phyloP scores from a whole-genome alignment of 2,888 invertebrate genomes.

The Herminia tarsipennalis region DNA sequence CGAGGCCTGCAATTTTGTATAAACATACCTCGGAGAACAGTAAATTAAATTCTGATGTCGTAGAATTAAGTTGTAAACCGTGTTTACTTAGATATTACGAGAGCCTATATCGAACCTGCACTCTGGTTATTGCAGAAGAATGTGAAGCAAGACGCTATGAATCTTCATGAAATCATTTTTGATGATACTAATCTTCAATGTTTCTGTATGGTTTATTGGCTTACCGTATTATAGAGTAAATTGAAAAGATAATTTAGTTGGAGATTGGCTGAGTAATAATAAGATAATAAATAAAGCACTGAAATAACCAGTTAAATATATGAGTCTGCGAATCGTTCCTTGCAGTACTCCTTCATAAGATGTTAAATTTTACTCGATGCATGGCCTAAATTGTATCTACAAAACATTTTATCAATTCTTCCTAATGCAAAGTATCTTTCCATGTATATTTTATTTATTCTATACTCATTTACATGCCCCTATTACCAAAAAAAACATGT shows the following conservation, averaged over 20 bases:
- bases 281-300: too few species aligned
- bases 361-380: not conserved
- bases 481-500: too few species aligned
- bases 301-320: too few species aligned
- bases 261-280: too few species aligned
- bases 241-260: too few species aligned
- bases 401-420: not conserved
- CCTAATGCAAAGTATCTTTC: not conserved
- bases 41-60: conserved; percentile 74
- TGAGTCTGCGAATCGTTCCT: not conserved
- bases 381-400: not conserved
- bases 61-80: conserved; percentile 66
- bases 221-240: too few species aligned
- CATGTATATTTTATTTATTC: not conserved
- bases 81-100: conserved; percentile 49
- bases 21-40: conserved; percentile 61
- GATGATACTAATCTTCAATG: not conserved
- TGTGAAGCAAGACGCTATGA: conserved; percentile 25
- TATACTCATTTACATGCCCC: too few species aligned
- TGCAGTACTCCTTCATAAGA: not conserved
- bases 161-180: conserved; percentile 28
- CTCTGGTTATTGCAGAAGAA: conserved; percentile 45
- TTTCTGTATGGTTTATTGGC: not conserved
- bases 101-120: conserved; percentile 42
- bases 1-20: conserved; percentile 59